Evolutionary conservation across 2,797 vertebrate genomes (phyloP), one percentile per base, ranked within the genome.

Genomic region (Pygocentrus nattereri): DNA sequence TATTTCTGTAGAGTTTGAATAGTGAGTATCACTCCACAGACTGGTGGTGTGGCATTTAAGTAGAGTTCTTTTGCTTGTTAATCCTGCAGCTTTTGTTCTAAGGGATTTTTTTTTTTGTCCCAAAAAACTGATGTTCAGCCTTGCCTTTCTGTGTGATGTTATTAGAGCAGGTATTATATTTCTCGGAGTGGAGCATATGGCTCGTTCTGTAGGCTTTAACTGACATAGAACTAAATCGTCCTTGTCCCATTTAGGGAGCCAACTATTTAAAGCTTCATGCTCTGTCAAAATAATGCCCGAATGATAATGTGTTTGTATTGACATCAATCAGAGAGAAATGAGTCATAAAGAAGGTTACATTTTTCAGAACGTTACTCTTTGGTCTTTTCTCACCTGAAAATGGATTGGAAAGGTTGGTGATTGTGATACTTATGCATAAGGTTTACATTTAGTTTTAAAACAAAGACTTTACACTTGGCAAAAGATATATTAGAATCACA

Each of bases 201-300:
- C 78, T 47, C 44, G 52, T 78, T 78, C 80, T 80, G 80, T 82
- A 64, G 70, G 78, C 38, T 85, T 85, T 85, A 81, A 81, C 83
- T 65, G 23, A 78, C 75, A 73, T 21, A 70, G 52, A 65, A 73
- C 50, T 81, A 81, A 87, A 87, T 83, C 81, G 50, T 59, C 81
- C 52, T 30, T 79, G 65, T 76, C 72, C 68, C 56, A 52, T 50
- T 41, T 76, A 49, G 41, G 49, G 61, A 83, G 71, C 75, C 78
- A 87, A 59, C 10, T 65, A 68, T 82, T 64, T 67, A 67, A 77
- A 78, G 68, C 73, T 64, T 69, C 58, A 73, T 50, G 62, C 76
- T 78, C 64, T 56, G 15, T 74, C 67, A 83, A 74, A 71, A 78
- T 69, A 56, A 62, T 80, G 69, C 85, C 64, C 18, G 23, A 54